Evolutionary conservation across 2,888 invertebrate species (phyloP).

Genomic region (Synergus japonicus): DNA sequence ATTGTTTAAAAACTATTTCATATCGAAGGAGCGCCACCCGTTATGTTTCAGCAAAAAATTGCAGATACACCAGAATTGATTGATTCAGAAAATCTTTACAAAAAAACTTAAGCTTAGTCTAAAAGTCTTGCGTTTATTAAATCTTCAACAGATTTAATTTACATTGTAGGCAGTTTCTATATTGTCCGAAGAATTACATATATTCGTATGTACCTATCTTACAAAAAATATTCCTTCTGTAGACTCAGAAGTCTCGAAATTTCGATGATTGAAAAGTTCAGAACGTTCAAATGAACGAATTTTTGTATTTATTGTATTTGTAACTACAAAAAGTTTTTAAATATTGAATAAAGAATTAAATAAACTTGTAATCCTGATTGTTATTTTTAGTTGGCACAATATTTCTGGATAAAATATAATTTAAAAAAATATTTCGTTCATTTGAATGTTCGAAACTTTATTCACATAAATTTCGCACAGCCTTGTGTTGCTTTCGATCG

Average conservation of each 20-base stretch:
- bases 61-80: too few species aligned
- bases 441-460: too few species aligned
- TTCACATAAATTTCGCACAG: not conserved
- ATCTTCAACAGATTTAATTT: not conserved
- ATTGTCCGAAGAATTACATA: not conserved
- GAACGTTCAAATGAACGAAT: too few species aligned
- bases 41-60: not conserved
- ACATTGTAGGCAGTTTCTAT: not conserved
- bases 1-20: not conserved
- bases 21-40: slow-evolving; percentile 15
- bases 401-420: too few species aligned
- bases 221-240: not conserved
- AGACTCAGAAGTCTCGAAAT: not conserved
- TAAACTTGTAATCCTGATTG: too few species aligned
- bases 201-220: not conserved
- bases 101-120: not conserved
- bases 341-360: too few species aligned
- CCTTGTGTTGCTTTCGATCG: slow-evolving; percentile 12
- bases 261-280: too few species aligned
- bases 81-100: not conserved
- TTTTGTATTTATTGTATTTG: too few species aligned
- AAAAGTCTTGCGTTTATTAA: not conserved
- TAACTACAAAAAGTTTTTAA: too few species aligned
- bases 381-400: too few species aligned
- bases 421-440: too few species aligned